Evolutionary conservation across 37 sponge, comb jelly and placozoan species (phyloP).

Genomic region (Eunapius fragilis): DNA sequence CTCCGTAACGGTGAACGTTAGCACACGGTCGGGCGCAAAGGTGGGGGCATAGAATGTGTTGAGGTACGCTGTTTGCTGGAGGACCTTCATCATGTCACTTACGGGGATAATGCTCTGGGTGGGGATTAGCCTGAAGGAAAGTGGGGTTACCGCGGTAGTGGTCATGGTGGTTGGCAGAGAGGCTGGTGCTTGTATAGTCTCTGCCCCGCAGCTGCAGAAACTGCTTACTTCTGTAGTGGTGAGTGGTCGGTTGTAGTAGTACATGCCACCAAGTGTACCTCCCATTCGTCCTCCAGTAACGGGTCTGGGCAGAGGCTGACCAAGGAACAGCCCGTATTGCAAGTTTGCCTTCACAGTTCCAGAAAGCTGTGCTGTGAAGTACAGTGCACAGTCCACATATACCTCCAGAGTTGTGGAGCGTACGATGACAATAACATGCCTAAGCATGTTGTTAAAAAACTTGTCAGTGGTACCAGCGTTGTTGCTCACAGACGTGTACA

Average conservation of each 20-base stretch:
- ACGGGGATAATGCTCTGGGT: conserved; percentile 7
- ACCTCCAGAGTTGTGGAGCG: not conserved
- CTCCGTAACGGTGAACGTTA: conserved; percentile 47
- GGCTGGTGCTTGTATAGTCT: conserved; percentile 34
- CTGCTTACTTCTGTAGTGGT: conserved; percentile 25
- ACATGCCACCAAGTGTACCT: conserved; percentile 46
- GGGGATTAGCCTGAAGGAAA: not conserved
- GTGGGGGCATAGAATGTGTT: conserved; percentile 44
- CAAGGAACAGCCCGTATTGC: conserved; percentile 55
- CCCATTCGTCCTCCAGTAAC: conserved; percentile 33
- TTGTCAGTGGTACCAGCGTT: not conserved
- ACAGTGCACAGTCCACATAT: conserved; percentile 50
- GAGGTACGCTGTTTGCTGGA: conserved; percentile 44
- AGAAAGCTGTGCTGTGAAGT: not conserved
- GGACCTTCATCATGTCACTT: conserved; percentile 20
- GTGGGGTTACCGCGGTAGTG: conserved; percentile 1
- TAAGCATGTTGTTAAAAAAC: not conserved
- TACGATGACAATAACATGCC: not conserved
- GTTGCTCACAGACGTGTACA: not conserved
- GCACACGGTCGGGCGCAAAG: conserved; percentile 1
- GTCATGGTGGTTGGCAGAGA: conserved; percentile 10
- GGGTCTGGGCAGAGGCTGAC: conserved; percentile 35
- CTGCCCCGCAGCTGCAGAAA: conserved; percentile 74
- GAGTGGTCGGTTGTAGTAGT: conserved; percentile 52
- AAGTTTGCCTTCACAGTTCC: not conserved